Conservation (phyloP, 2,888 invertebrate species). For the Melanargia galathea region DNA sequence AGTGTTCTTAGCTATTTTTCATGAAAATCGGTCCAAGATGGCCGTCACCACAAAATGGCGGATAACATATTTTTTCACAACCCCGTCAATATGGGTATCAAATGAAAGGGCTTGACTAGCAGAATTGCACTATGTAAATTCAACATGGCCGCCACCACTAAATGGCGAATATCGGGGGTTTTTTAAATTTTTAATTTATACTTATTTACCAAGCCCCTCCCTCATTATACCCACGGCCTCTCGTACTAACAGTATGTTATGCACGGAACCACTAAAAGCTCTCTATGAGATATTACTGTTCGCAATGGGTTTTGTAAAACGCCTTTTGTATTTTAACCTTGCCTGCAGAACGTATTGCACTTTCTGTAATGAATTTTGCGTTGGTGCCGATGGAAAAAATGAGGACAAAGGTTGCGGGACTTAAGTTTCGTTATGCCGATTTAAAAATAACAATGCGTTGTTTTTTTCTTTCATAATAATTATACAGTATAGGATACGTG, state of each 20-base stretch:
- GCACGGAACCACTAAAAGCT: conserved; percentile 27
- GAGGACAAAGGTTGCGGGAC: conserved; percentile 13
- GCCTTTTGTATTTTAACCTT: conserved; percentile 28
- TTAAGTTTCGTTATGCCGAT: conserved; percentile 17
- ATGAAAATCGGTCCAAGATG: too few relatives aligned
- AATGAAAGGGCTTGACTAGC: too few relatives aligned
- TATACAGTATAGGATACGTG: not conserved
- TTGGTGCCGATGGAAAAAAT: conserved; percentile 22
- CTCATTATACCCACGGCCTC: not conserved
- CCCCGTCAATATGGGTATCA: too few relatives aligned
- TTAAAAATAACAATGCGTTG: conserved; percentile 16
- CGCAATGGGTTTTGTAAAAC: conserved; percentile 26
- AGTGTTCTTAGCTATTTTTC: too few relatives aligned
- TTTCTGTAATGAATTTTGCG: conserved; percentile 29
- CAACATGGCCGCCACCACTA: too few relatives aligned
- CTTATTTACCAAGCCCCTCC: not conserved
- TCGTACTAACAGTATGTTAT: not conserved
- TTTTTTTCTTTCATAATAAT: not conserved
- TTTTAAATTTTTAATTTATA: too few relatives aligned
- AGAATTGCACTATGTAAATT: too few relatives aligned
- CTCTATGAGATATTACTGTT: conserved; percentile 30
- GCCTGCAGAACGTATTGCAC: conserved; percentile 25
- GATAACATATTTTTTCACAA: too few relatives aligned
- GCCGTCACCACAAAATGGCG: too few relatives aligned
- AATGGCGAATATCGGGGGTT: too few relatives aligned